Evolutionary conservation across 2,113 vertebrate species (phyloP).

Genomic region (Panthera uncia): DNA sequence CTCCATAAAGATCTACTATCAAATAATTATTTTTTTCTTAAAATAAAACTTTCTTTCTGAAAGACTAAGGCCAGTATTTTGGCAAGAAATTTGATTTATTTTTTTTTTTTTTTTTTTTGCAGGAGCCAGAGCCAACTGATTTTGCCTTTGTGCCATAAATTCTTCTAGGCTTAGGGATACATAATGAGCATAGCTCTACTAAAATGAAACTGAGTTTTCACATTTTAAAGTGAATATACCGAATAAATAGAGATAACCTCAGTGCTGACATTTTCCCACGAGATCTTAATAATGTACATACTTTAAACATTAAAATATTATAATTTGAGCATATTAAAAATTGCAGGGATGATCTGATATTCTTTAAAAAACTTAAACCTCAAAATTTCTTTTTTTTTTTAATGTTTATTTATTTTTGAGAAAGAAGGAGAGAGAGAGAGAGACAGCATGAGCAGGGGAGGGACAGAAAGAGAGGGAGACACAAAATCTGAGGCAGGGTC

Average conservation of each 20-base stretch:
- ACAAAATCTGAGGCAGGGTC: no score
- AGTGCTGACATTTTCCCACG: constrained; percentile 14
- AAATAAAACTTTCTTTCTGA: constrained; percentile 33
- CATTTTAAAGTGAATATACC: constrained; percentile 54
- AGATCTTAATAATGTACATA: constrained; percentile 8
- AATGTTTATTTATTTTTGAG: no score
- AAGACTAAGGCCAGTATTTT: neutral
- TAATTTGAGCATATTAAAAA: neutral
- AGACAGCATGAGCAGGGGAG: no score
- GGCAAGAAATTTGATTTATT: neutral
- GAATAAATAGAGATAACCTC: constrained; percentile 55
- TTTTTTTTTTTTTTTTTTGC: neutral
- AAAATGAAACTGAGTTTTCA: constrained; percentile 54
- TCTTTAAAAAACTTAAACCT: neutral
- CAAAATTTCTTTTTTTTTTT: neutral
- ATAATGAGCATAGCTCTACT: constrained; percentile 20
- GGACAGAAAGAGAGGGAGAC: no score
- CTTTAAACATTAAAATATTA: constrained; percentile 58
- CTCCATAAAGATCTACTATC: neutral
- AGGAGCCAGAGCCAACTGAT: neutral
- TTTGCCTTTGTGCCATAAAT: constrained; percentile 33
- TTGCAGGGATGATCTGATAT: neutral
- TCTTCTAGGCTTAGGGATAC: constrained; percentile 33
- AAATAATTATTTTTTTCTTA: constrained; percentile 52
- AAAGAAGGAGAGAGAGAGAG: no score